Conservation (phyloP, 2,888 invertebrate species). For the Netelia fuscicornis region DNA sequence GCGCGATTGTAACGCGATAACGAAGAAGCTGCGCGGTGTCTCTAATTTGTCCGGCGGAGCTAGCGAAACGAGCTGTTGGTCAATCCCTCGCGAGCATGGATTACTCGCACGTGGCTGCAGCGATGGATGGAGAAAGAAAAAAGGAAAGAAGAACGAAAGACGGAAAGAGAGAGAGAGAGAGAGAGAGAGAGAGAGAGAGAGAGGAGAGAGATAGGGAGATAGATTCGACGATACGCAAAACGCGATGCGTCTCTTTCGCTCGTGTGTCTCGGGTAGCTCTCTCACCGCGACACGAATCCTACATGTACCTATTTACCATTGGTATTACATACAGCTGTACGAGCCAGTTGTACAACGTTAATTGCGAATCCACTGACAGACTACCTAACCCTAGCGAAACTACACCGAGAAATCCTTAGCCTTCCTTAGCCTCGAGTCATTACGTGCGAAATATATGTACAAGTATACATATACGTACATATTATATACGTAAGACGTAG, state of each 20-base stretch:
- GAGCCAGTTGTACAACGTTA: slow-evolving; percentile 58
- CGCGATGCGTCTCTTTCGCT: slow-evolving; percentile 29
- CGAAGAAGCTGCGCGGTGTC: slow-evolving; percentile 47
- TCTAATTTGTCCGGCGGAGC: slow-evolving; percentile 59
- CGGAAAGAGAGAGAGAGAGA: slow-evolving; percentile 8
- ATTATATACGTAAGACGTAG: background rate
- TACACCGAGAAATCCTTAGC: slow-evolving; percentile 40
- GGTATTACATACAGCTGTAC: slow-evolving; percentile 41
- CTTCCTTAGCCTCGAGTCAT: slow-evolving; percentile 40
- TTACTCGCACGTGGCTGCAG: slow-evolving; percentile 52
- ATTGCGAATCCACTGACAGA: slow-evolving; percentile 57
- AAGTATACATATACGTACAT: background rate
- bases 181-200: slow-evolving; percentile 18
- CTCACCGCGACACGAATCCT: slow-evolving; percentile 26
- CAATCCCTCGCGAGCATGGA: slow-evolving; percentile 34
- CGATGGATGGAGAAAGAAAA: background rate
- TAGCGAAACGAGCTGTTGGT: slow-evolving; percentile 48
- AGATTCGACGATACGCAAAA: slow-evolving; percentile 45
- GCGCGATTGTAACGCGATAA: slow-evolving; percentile 64
- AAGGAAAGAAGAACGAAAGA: background rate
- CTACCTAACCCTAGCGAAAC: slow-evolving; percentile 16
- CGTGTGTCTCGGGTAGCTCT: slow-evolving; percentile 26
- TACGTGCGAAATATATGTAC: slow-evolving; percentile 36
- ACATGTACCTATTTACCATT: slow-evolving; percentile 47
- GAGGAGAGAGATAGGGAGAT: slow-evolving; percentile 26